phyloP scores from a whole-genome alignment of 2,113 vertebrate genomes.

The Hippocampus guttulatus region DNA sequence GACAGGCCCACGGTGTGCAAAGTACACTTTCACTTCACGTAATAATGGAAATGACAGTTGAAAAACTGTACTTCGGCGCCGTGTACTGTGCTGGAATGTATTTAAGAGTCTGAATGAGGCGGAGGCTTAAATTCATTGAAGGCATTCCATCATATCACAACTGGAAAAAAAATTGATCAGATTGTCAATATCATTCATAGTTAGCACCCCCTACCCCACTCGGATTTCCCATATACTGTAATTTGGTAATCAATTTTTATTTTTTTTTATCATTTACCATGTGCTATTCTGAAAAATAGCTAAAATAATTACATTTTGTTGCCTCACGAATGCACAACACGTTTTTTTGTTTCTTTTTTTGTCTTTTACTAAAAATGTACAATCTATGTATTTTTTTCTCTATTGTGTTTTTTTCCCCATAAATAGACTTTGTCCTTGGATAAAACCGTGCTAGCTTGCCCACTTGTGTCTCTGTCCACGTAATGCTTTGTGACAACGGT shows the following conservation, averaged over 20 bases:
- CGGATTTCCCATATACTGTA: neutral
- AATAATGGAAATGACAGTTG: slow-evolving; percentile 47
- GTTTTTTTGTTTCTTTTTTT: too few relatives aligned
- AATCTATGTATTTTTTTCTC: too few relatives aligned
- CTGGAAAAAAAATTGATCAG: neutral
- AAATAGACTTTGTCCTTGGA: too few relatives aligned
- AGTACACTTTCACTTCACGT: slow-evolving; percentile 32
- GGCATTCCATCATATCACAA: slow-evolving; percentile 44
- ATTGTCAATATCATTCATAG: neutral
- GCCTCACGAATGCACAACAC: neutral
- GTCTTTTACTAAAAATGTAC: too few relatives aligned
- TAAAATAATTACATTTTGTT: neutral
- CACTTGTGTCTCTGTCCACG: too few relatives aligned
- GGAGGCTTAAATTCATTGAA: slow-evolving; percentile 15
- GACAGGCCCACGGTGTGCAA: slow-evolving; percentile 37
- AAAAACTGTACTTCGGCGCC: slow-evolving; percentile 22
- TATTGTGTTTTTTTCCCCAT: too few relatives aligned
- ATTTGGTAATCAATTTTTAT: neutral
- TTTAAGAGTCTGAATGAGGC: slow-evolving; percentile 40
- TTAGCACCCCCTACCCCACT: neutral
- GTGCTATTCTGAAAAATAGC: too few relatives aligned
- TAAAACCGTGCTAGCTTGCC: too few relatives aligned
- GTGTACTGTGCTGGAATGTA: slow-evolving; percentile 36
- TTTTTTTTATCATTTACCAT: too few relatives aligned
- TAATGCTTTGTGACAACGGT: too few relatives aligned